These are phyloP conservation scores for Falco rusticolus DNA, from an alignment of 2,797 vertebrate species.

Conservation along the genomic window DNA sequence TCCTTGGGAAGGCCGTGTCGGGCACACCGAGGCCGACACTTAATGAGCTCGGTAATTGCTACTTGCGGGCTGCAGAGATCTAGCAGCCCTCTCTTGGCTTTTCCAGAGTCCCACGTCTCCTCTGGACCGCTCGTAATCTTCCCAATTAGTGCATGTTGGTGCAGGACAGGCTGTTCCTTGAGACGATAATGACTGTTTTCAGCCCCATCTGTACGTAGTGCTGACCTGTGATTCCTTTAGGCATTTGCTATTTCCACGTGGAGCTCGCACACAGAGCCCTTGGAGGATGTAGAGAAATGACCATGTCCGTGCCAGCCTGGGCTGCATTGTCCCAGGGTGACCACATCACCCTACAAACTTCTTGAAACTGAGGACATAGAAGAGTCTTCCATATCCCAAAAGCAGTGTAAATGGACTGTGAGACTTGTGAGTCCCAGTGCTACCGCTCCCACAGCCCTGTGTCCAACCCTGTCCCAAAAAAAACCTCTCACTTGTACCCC, in stretches of 20 bases:
- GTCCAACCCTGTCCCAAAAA: neutral
- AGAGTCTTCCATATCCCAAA: neutral
- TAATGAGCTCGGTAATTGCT: neutral
- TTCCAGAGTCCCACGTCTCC: neutral
- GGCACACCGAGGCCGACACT: rapidly evolving
- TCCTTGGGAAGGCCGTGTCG: too few species aligned
- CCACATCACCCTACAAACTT: neutral
- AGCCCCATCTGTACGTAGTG: neutral
- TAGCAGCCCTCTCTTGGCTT: neutral
- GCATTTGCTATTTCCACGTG: too few species aligned
- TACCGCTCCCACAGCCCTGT: neutral
- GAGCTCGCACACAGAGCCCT: neutral
- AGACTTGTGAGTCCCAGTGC: neutral
- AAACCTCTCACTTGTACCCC: rapidly evolving
- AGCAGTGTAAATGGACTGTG: rapidly evolving
- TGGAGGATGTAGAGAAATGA: rapidly evolving
- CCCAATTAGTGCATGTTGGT: too few species aligned
- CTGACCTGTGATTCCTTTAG: neutral
- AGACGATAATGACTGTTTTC: neutral
- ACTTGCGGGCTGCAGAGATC: neutral
- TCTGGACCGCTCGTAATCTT: neutral
- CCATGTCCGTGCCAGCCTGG: neutral
- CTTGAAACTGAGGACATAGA: rapidly evolving
- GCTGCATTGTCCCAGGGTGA: neutral
- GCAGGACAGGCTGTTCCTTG: neutral